A percentile compares a stretch with the other conserved stretches of the same genome.
Evolutionary conservation across 1,140 invertebrate genomes (phyloP).

Genomic region (Drosophila suzukii): DNA sequence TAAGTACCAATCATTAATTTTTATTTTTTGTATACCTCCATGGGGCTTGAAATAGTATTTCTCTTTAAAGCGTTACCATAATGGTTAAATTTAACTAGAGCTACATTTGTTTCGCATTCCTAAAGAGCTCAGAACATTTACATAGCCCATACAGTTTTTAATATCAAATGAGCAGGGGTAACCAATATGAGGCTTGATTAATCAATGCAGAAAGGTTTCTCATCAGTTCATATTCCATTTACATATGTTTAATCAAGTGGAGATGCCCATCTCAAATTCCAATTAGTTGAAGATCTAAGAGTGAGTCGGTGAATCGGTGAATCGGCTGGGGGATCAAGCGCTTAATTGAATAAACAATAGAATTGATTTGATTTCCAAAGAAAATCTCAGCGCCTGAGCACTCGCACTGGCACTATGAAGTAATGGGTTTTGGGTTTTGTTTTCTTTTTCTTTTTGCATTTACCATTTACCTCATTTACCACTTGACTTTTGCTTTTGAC

Average conservation of each 20-base stretch:
- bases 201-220: conserved; percentile 1
- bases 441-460: conserved; percentile 47
- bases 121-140: neutral
- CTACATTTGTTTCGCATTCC: neutral
- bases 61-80: no score
- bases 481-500: conserved; percentile 64
- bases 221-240: conserved; percentile 11
- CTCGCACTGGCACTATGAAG: conserved; percentile 32
- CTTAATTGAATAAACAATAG: conserved; percentile 45
- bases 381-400: conserved; percentile 19
- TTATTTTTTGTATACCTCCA: no score
- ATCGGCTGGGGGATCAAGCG: neutral
- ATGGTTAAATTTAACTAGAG: no score
- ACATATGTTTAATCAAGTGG: conserved; percentile 18
- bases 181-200: conserved; percentile 4
- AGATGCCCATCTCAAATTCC: conserved; percentile 21
- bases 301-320: conserved; percentile 1
- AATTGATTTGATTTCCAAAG: conserved; percentile 34
- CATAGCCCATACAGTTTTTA: neutral
- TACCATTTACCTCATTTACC: conserved; percentile 59
- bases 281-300: conserved; percentile 21
- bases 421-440: conserved; percentile 39
- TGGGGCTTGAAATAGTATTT: no score
- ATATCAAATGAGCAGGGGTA: neutral
- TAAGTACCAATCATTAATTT: no score